phyloP scores from a whole-genome alignment of 1,140 invertebrate species.

The Penaeus indicus region DNA sequence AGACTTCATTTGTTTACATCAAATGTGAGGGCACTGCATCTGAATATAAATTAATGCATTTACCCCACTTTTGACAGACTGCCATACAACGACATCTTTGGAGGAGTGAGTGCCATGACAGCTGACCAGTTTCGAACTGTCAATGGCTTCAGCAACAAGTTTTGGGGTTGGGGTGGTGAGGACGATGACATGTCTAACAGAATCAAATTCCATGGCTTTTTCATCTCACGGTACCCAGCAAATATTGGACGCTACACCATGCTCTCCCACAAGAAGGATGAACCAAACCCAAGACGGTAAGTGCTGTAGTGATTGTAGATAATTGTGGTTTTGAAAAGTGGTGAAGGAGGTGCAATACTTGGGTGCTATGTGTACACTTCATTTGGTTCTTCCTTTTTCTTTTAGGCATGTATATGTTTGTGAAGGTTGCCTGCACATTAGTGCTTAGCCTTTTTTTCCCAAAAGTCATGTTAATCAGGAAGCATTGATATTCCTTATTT shows the following conservation, averaged over 20 bases:
- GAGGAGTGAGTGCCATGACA: slow-evolving; percentile 76
- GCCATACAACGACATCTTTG: slow-evolving; percentile 74
- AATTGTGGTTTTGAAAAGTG: slow-evolving; percentile 73
- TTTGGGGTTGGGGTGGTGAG: slow-evolving; percentile 80
- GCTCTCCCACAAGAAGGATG: slow-evolving; percentile 52
- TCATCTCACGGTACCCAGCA: slow-evolving; percentile 68
- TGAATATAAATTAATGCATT: too few relatives aligned
- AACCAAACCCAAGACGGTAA: slow-evolving; percentile 58
- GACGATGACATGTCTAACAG: slow-evolving; percentile 57
- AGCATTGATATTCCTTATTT: too few relatives aligned
- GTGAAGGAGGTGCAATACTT: too few relatives aligned
- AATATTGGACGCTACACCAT: slow-evolving; percentile 61
- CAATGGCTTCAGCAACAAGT: slow-evolving; percentile 80
- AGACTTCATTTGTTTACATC: too few relatives aligned
- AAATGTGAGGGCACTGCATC: too few relatives aligned
- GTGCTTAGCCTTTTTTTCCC: too few relatives aligned
- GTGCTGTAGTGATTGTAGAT: background rate
- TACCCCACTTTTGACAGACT: slow-evolving; percentile 71
- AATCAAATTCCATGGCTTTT: slow-evolving; percentile 61
- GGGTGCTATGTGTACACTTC: too few relatives aligned
- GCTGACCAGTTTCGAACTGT: slow-evolving; percentile 76
- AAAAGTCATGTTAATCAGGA: too few relatives aligned
- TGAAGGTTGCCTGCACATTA: too few relatives aligned
- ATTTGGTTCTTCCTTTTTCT: too few relatives aligned
- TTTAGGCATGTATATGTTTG: too few relatives aligned